Percentiles rank a stretch among this genome's conserved stretches.
Evolutionary conservation across 1,140 invertebrate species (phyloP).

Genomic region (Drosophila rhopaloa): DNA sequence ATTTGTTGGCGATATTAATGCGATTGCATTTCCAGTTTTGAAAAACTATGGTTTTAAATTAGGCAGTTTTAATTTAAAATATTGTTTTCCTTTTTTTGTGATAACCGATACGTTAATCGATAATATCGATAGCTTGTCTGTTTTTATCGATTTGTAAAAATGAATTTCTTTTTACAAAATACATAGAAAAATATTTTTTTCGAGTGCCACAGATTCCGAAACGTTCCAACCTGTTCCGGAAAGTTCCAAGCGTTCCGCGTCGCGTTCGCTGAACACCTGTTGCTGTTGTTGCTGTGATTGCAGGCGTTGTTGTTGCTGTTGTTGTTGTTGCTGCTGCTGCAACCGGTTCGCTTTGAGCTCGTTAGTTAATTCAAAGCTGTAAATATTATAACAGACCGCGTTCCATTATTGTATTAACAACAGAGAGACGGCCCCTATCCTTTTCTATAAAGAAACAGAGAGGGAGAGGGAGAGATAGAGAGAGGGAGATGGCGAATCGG

Average conservation of each 20-base stretch:
- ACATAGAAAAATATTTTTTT: background rate
- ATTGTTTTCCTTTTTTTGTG: too few relatives aligned
- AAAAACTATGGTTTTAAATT: too few relatives aligned
- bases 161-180: too few relatives aligned
- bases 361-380: slow-evolving; percentile 82
- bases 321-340: slow-evolving; percentile 4
- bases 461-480: background rate
- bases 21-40: too few relatives aligned
- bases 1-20: too few relatives aligned
- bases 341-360: slow-evolving; percentile 67
- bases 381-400: slow-evolving; percentile 77
- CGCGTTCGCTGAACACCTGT: slow-evolving; percentile 66
- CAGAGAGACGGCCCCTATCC: slow-evolving; percentile 7
- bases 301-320: too few relatives aligned
- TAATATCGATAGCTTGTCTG: too few relatives aligned
- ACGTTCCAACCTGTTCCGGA: slow-evolving; percentile 46
- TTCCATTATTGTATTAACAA: slow-evolving; percentile 80
- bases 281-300: slow-evolving; percentile 24
- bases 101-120: too few relatives aligned
- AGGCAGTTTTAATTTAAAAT: too few relatives aligned
- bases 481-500: background rate
- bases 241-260: slow-evolving; percentile 42
- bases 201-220: slow-evolving; percentile 11
- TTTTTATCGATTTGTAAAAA: too few relatives aligned
- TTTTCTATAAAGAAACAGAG: background rate